Percentiles rank a stretch among this genome's conserved stretches.
Conservation (phyloP, 35 echinoderm and acorn worm species). For the Ptychodera flava region DNA sequence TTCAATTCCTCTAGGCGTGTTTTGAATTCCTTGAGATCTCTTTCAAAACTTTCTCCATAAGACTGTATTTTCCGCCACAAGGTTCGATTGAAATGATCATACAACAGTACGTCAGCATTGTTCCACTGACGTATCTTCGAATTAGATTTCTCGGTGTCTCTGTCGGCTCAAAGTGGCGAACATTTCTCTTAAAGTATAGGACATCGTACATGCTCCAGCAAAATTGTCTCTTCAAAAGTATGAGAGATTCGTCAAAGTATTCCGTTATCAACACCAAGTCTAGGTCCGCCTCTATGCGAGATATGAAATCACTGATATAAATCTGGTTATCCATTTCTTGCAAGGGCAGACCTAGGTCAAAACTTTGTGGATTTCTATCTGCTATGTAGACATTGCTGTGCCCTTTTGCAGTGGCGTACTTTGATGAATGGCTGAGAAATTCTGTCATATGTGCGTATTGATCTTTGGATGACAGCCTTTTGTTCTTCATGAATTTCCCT, state of each 20-base stretch:
- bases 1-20: not conserved
- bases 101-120: slow-evolving; percentile 2
- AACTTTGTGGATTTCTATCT: slow-evolving; percentile 45
- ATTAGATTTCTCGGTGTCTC: not conserved
- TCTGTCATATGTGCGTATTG: not conserved
- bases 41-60: not conserved
- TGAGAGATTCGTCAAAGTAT: slow-evolving; percentile 80
- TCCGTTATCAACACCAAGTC: slow-evolving; percentile 80
- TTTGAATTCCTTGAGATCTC: not conserved
- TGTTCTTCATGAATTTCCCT: not conserved
- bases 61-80: not conserved
- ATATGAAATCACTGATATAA: slow-evolving; percentile 34
- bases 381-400: not conserved
- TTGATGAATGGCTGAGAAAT: not conserved
- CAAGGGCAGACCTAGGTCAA: slow-evolving; percentile 61
- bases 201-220: slow-evolving; percentile 83
- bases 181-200: slow-evolving; percentile 43
- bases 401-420: not conserved
- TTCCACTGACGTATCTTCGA: not conserved
- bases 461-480: not conserved
- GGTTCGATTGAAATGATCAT: slow-evolving; percentile 23
- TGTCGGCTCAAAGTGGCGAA: not conserved
- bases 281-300: slow-evolving; percentile 39
- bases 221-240: slow-evolving; percentile 55
- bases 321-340: slow-evolving; percentile 12